Evolutionary conservation across 2,797 vertebrate genomes (phyloP).

Genomic region (Graptemys geographica): DNA sequence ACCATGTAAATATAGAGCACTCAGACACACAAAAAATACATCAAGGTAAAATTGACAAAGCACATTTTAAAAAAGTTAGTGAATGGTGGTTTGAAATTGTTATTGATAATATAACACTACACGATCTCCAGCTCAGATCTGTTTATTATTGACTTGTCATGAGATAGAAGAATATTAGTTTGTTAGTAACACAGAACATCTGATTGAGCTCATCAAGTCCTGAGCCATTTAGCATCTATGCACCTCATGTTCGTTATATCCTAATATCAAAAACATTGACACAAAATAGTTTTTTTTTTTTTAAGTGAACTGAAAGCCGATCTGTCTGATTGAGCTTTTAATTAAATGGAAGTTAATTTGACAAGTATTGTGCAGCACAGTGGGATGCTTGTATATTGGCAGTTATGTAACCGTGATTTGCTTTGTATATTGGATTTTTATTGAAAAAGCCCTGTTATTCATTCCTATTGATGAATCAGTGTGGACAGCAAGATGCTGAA

Average conservation of each 20-base stretch:
- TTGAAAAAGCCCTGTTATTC: constrained; percentile 33
- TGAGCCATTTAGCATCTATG: constrained; percentile 25
- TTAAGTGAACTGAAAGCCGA: constrained; percentile 20
- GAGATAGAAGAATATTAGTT: background rate
- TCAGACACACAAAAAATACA: background rate
- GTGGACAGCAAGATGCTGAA: background rate
- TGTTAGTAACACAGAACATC: background rate
- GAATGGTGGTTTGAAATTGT: background rate
- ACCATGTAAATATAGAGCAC: background rate
- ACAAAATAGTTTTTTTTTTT: constrained; percentile 39
- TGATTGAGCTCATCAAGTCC: background rate
- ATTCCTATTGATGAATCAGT: constrained; percentile 17
- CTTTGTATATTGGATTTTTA: constrained; percentile 11
- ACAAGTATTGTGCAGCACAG: background rate
- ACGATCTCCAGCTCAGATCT: background rate
- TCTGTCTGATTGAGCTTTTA: constrained; percentile 37
- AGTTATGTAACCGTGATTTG: background rate
- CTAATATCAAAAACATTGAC: constrained; percentile 37
- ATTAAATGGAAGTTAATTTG: constrained; percentile 37
- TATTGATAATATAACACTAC: background rate
- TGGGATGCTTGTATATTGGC: background rate
- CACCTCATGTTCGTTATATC: constrained; percentile 29
- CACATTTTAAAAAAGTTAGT: background rate
- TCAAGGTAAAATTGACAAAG: background rate
- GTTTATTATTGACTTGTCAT: constrained; percentile 2